These are phyloP conservation scores for Pyxicephalus adspersus DNA, from an alignment of 2,113 vertebrate genomes.

Conservation along the genomic window DNA sequence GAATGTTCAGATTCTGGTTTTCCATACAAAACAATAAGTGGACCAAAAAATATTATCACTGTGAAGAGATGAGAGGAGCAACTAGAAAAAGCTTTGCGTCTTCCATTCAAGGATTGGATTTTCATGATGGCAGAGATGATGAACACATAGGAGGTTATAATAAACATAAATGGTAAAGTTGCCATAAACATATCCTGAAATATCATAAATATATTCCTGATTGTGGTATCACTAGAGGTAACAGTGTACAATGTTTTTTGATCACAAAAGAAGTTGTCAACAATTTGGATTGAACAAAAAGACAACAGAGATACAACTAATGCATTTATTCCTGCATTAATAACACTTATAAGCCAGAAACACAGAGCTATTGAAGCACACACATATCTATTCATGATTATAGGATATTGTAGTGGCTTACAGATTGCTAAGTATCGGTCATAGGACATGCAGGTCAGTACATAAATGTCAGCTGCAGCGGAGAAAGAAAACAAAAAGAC, in stretches of 20 bases:
- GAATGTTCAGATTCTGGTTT: slow-evolving; percentile 54
- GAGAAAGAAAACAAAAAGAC: neutral
- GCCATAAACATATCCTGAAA: slow-evolving; percentile 49
- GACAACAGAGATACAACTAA: neutral
- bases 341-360: neutral
- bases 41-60: slow-evolving; percentile 62
- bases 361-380: neutral
- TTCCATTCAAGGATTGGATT: slow-evolving; percentile 19
- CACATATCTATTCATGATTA: neutral
- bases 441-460: slow-evolving; percentile 23
- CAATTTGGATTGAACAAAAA: neutral
- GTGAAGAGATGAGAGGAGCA: slow-evolving; percentile 62
- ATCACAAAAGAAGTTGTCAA: slow-evolving; percentile 36
- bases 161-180: slow-evolving; percentile 60
- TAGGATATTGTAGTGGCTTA: neutral
- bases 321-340: neutral
- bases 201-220: slow-evolving; percentile 22
- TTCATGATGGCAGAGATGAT: slow-evolving; percentile 47
- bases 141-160: slow-evolving; percentile 57
- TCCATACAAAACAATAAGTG: slow-evolving; percentile 61
- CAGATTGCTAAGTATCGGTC: slow-evolving; percentile 24
- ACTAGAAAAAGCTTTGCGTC: slow-evolving; percentile 58
- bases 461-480: neutral
- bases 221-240: neutral
- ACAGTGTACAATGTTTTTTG: neutral